Percentiles rank a stretch among this genome's conserved stretches.
Evolutionary conservation across 2,888 invertebrate genomes (phyloP).

Genomic region (Eugnorisma glareosa): DNA sequence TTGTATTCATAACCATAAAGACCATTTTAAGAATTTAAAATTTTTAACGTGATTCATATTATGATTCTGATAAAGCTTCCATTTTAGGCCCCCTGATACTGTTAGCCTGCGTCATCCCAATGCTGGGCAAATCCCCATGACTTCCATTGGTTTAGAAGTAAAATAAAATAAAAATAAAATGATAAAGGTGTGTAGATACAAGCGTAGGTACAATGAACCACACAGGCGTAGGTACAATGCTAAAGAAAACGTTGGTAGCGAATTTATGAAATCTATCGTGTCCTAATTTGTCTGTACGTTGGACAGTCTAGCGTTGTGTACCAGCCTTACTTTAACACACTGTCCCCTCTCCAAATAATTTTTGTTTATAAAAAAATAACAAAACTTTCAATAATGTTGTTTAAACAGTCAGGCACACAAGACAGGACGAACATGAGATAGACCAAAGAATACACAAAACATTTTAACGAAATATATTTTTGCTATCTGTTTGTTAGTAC

Average conservation of each 20-base stretch:
- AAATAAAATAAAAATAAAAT: too few relatives aligned
- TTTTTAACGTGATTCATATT: too few relatives aligned
- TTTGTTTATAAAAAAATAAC: not conserved
- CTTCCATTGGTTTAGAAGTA: too few relatives aligned
- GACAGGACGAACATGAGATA: not conserved
- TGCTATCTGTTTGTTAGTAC: constrained; percentile 31
- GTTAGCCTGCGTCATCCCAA: too few relatives aligned
- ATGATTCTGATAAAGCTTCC: too few relatives aligned
- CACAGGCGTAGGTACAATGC: not conserved
- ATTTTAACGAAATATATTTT: constrained; percentile 55
- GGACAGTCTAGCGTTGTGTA: not conserved
- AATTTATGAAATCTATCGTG: not conserved
- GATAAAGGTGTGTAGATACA: not conserved
- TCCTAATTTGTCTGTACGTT: not conserved
- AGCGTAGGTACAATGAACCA: not conserved
- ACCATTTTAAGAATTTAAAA: too few relatives aligned
- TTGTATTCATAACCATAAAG: too few relatives aligned
- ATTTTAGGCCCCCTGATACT: too few relatives aligned
- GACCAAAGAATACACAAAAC: constrained; percentile 11
- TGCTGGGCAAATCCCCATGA: too few relatives aligned
- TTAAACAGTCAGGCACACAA: not conserved
- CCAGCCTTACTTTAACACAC: not conserved
- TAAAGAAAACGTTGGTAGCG: not conserved
- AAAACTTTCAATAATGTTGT: too few relatives aligned
- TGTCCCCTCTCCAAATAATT: not conserved